Evolutionary conservation across 2,888 invertebrate species (phyloP), one percentile per base, ranked within the genome.

Genomic region (Meganola albula): DNA sequence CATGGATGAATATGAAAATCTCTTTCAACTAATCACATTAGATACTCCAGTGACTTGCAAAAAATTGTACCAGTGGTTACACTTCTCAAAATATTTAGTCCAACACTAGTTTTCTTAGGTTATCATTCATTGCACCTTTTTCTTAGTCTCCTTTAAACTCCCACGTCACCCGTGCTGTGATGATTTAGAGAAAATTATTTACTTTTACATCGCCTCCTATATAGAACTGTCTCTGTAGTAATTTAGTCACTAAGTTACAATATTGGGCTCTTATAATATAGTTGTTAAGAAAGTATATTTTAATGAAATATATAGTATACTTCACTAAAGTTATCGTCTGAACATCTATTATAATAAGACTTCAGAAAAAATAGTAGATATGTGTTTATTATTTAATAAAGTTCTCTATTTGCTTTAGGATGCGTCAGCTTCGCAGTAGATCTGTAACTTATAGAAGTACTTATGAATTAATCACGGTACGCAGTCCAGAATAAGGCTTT

Each of bases 401-500:
- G 70, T 78, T 76, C 69, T 78, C 71, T 75, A 78, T 74, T 80
- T 74, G 78, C 75, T 78, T 70, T 74, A 76, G 74, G 72, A 70
- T 70, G 67, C 70, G 72, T 73, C 74, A 71, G 78, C 80, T 82
- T 80, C 64, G 70, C 75, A 68, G 76, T 84, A 84, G 84, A 85
- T 84, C 84, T 84, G 83, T 80, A 82, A 80, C 75, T 76, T 79
- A 74, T 74, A 59, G 82, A 80, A 83, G 84, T 85, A 84, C 84
- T 84, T 84, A 85, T 73, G 67, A 68, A 70, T 63, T 73, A 68
- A 67, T 72, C 67, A 72, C 61, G 60, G 66, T 53, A 40, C 48
- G 63, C 65, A 58, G 69, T 53, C 53, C 49, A 34, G 45, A 34
- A 44, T 44, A 54, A 50, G 8, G 20, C 20, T 2, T 53, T 51